Conservation (phyloP, 2,113 vertebrate genomes). For the Pygoscelis adeliae region DNA sequence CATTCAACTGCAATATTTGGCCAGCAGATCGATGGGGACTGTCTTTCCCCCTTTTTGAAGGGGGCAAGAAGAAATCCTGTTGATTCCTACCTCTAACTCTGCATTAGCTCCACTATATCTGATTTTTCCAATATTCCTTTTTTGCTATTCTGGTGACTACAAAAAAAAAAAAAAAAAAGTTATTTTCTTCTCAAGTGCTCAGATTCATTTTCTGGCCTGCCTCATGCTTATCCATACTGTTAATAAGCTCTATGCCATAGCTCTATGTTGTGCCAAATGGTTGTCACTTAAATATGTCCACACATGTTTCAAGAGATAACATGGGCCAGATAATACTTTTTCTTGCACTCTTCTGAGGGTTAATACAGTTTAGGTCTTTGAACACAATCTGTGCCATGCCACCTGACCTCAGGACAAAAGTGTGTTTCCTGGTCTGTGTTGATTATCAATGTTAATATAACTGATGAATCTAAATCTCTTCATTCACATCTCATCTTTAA, state of each 20-base stretch:
- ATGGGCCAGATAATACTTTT: neutral
- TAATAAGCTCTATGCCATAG: neutral
- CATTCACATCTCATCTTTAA: neutral
- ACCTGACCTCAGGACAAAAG: neutral
- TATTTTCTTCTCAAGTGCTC: neutral
- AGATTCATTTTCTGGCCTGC: neutral
- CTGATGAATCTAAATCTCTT: neutral
- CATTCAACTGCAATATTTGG: neutral
- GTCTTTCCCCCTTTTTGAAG: neutral
- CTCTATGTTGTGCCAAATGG: neutral
- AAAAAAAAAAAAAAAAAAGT: neutral
- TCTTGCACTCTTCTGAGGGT: neutral
- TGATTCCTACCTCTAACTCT: neutral
- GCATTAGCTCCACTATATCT: neutral
- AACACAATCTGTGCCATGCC: neutral
- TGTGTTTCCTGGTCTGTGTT: neutral
- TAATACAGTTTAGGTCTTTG: neutral
- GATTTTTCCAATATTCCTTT: neutral
- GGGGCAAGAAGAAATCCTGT: neutral
- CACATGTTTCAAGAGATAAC: neutral
- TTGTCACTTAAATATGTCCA: neutral
- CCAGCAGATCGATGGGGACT: neutral
- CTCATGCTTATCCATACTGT: neutral
- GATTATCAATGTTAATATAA: neutral
- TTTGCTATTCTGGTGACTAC: neutral